phyloP scores from a whole-genome alignment of 2,888 invertebrate genomes.

The Dendrolimus houi region DNA sequence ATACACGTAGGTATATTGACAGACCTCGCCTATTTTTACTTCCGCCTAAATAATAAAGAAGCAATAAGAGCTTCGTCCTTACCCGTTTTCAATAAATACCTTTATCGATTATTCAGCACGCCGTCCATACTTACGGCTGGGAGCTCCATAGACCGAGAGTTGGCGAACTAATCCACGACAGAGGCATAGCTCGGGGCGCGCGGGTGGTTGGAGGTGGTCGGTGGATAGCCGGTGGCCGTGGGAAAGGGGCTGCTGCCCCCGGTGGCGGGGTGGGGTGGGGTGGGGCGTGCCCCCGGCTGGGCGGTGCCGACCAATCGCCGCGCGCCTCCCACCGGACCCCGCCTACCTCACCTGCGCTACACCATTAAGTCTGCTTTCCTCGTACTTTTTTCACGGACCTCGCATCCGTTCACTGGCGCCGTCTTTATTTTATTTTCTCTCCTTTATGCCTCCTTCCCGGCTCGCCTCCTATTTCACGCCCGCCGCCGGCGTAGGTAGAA shows the following conservation, averaged over 20 bases:
- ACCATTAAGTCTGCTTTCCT: slow-evolving; percentile 70
- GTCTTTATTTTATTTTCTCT: slow-evolving; percentile 76
- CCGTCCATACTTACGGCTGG: slow-evolving; percentile 72
- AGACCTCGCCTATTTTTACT: slow-evolving; percentile 28
- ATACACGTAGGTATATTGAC: no score
- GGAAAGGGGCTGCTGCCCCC: slow-evolving; percentile 25
- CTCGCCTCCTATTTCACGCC: slow-evolving; percentile 73
- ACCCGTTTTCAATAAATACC: slow-evolving; percentile 76
- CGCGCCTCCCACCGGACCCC: slow-evolving; percentile 62
- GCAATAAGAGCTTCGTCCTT: slow-evolving; percentile 70
- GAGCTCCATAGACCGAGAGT: slow-evolving; percentile 75
- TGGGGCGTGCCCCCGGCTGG: slow-evolving; percentile 64
- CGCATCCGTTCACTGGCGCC: slow-evolving; percentile 69
- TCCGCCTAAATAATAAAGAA: slow-evolving; percentile 67
- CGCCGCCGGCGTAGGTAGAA: slow-evolving; percentile 66
- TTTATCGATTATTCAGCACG: slow-evolving; percentile 75
- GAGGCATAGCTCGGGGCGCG: slow-evolving; percentile 70
- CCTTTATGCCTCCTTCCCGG: slow-evolving; percentile 71
- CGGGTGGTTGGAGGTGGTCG: slow-evolving; percentile 59
- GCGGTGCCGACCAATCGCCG: slow-evolving; percentile 71
- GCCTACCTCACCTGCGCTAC: slow-evolving; percentile 74
- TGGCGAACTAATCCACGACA: slow-evolving; percentile 76
- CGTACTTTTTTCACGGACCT: slow-evolving; percentile 72
- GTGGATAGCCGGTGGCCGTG: slow-evolving; percentile 66
- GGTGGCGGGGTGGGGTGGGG: slow-evolving; percentile 27